Conservation (phyloP, 2,797 vertebrate genomes). For the Falco rusticolus region DNA sequence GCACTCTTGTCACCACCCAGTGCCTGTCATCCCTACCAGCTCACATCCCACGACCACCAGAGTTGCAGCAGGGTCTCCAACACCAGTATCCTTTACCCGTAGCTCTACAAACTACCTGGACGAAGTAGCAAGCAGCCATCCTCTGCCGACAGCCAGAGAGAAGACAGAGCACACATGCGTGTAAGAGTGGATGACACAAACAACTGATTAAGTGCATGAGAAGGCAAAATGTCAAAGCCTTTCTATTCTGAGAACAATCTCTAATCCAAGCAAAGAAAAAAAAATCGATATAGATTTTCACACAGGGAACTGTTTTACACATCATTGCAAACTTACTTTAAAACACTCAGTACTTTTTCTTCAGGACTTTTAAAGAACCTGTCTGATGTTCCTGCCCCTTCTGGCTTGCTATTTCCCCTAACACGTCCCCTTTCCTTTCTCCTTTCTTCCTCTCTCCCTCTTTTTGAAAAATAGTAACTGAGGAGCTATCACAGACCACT, state of each 20-base stretch:
- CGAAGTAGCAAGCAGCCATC: not conserved
- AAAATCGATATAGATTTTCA: slow-evolving; percentile 52
- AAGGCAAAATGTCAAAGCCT: slow-evolving; percentile 45
- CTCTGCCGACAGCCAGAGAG: not conserved
- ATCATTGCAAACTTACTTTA: not conserved
- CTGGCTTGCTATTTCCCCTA: not conserved
- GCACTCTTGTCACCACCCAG: not conserved
- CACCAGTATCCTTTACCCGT: not conserved
- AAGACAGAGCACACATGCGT: not conserved
- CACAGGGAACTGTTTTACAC: slow-evolving; percentile 12
- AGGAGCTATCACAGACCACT: not conserved
- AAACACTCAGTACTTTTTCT: not conserved
- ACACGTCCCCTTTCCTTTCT: not conserved
- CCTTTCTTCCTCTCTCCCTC: not conserved
- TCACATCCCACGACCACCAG: not conserved
- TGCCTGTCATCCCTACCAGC: not conserved
- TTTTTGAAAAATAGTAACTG: not conserved
- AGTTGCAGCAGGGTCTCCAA: not conserved
- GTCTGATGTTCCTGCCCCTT: not conserved
- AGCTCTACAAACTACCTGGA: not conserved
- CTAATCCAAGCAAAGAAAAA: slow-evolving; percentile 27
- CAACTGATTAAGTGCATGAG: slow-evolving; percentile 1
- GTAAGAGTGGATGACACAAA: not conserved
- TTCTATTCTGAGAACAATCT: slow-evolving; percentile 36
- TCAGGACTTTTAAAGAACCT: not conserved